phyloP scores from a whole-genome alignment of 2,888 invertebrate genomes.

The Dendrolimus pini region DNA sequence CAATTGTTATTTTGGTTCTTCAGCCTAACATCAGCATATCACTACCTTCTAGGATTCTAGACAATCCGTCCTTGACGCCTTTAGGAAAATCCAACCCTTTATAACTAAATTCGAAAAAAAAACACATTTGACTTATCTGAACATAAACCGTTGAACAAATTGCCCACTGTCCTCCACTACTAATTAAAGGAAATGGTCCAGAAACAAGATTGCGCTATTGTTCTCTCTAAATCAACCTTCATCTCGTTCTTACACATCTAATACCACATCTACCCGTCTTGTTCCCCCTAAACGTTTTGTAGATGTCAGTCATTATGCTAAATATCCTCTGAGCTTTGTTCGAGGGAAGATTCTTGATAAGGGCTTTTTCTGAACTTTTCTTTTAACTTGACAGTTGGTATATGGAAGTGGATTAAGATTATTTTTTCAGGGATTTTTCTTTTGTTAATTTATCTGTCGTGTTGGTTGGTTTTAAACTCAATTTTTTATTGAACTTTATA shows the following conservation, averaged over 20 bases:
- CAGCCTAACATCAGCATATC: too few relatives aligned
- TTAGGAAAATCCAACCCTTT: conserved; percentile 4
- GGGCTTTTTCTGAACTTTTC: conserved; percentile 36
- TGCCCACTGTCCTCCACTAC: conserved; percentile 63
- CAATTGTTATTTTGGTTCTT: too few relatives aligned
- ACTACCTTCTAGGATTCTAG: too few relatives aligned
- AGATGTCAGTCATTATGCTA: conserved; percentile 76
- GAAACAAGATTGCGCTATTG: conserved; percentile 78
- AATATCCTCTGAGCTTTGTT: conserved; percentile 67
- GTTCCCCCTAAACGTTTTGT: conserved; percentile 59
- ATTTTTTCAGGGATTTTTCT: conserved; percentile 49
- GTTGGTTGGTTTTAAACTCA: too few relatives aligned
- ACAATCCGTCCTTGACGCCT: too few relatives aligned
- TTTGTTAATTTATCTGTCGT: not conserved
- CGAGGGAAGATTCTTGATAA: conserved; percentile 57
- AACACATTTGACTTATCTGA: conserved; percentile 50
- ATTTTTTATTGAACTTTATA: too few relatives aligned
- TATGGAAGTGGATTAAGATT: conserved; percentile 73
- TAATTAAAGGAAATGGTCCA: conserved; percentile 77
- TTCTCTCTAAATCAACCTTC: conserved; percentile 48
- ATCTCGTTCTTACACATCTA: conserved; percentile 25
- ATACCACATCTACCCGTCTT: conserved; percentile 23
- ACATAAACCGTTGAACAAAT: conserved; percentile 54
- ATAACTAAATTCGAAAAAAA: conserved; percentile 3
- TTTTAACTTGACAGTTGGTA: conserved; percentile 69